A percentile compares a stretch with the other conserved stretches of the same genome.
phyloP scores from a whole-genome alignment of 2,113 vertebrate species.

The Myrmecobius fasciatus region DNA sequence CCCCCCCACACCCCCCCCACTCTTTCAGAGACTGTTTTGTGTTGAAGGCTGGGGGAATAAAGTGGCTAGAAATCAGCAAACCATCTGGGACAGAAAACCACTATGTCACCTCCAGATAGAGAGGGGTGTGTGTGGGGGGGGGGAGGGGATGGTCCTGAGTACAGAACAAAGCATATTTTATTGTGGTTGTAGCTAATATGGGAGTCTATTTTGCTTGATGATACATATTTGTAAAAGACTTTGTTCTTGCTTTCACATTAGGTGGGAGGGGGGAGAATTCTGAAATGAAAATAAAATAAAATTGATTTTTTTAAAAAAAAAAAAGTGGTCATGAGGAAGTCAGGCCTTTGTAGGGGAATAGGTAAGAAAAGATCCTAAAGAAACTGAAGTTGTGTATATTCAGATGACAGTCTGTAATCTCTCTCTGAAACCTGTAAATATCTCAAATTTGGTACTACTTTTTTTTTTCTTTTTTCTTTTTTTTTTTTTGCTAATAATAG shows the following conservation, averaged over 20 bases:
- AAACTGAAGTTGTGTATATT: neutral
- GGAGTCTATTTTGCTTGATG: neutral
- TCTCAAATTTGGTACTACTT: neutral
- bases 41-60: neutral
- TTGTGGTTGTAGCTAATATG: neutral
- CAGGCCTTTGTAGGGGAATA: neutral
- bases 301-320: neutral
- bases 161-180: neutral
- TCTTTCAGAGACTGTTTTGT: neutral
- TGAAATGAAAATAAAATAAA: neutral
- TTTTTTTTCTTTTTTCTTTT: neutral
- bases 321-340: neutral
- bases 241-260: neutral
- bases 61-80: neutral
- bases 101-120: neutral
- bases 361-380: neutral
- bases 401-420: neutral
- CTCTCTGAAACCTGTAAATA: neutral
- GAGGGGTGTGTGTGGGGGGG: neutral
- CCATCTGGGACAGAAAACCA: neutral
- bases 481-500: neutral
- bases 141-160: too few species aligned
- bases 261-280: neutral
- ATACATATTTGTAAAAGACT: neutral
- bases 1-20: too few species aligned